phyloP scores from a whole-genome alignment of 1,140 invertebrate genomes.

The Harpegnathos saltator region DNA sequence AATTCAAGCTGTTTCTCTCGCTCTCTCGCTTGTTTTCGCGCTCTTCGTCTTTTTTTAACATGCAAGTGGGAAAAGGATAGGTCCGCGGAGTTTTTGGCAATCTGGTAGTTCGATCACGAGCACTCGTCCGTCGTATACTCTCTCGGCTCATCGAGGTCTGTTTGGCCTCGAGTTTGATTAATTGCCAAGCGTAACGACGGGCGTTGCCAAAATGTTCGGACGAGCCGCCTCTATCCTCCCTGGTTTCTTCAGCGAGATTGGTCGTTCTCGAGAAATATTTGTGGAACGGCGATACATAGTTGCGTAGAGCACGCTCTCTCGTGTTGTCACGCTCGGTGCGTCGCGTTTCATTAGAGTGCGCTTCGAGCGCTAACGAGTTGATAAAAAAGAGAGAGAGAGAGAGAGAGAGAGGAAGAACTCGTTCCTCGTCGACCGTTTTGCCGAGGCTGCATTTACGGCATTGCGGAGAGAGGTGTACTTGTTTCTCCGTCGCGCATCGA shows the following conservation, averaged over 20 bases:
- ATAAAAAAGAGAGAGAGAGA: no score
- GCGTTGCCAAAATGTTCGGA: conserved; percentile 60
- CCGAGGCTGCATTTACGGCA: background rate
- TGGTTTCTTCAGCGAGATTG: conserved; percentile 10
- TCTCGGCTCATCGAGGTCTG: conserved; percentile 61
- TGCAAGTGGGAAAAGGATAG: background rate
- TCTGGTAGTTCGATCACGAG: conserved; percentile 55
- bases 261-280: conserved; percentile 9
- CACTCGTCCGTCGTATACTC: no score
- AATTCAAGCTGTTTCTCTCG: background rate
- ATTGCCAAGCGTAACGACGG: conserved; percentile 28
- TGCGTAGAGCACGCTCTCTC: background rate
- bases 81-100: background rate
- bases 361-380: background rate
- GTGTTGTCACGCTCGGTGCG: no score
- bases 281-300: background rate
- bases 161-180: conserved; percentile 58
- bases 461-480: background rate
- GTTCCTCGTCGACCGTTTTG: background rate
- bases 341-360: background rate
- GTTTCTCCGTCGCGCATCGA: background rate
- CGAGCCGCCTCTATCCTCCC: background rate
- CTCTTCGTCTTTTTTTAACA: conserved; percentile 7
- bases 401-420: background rate
- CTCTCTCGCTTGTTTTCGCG: background rate